A percentile compares a stretch with the other conserved stretches of the same genome.
Conservation (phyloP, 1,140 invertebrate genomes). For the Cylas formicarius region DNA sequence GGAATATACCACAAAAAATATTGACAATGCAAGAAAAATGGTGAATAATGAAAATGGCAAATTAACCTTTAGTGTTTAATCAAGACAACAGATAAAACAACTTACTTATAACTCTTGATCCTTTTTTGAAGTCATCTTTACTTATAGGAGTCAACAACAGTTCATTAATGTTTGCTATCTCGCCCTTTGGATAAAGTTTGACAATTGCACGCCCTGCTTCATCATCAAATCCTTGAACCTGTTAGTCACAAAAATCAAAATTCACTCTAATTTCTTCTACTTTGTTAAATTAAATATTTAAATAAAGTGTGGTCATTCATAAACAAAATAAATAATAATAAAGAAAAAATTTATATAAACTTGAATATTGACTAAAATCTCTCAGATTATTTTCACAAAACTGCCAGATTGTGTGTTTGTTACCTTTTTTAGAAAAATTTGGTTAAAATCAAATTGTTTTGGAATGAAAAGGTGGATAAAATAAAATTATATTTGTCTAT, state of each 20-base stretch:
- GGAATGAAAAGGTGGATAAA: slow-evolving; percentile 9
- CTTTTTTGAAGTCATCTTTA: slow-evolving; percentile 69
- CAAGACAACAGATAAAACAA: slow-evolving; percentile 28
- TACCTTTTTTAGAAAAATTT: no score
- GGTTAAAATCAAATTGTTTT: no score
- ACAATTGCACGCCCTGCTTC: slow-evolving; percentile 73
- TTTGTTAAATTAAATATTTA: no score
- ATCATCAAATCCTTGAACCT: slow-evolving; percentile 80
- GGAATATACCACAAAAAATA: slow-evolving; percentile 30
- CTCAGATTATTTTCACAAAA: no score
- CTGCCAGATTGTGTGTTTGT: no score
- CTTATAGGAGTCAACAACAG: slow-evolving; percentile 67
- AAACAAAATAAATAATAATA: no score
- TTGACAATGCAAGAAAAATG: slow-evolving; percentile 13
- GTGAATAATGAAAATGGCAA: background rate
- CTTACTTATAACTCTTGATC: slow-evolving; percentile 75
- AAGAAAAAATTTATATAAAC: slow-evolving; percentile 32
- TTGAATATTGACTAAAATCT: slow-evolving; percentile 4
- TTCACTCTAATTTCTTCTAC: no score
- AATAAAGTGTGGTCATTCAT: no score
- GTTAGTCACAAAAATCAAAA: no score
- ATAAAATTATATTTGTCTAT: slow-evolving; percentile 11
- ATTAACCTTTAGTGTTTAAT: slow-evolving; percentile 3
- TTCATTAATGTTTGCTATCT: slow-evolving; percentile 67
- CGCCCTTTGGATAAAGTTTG: slow-evolving; percentile 64